phyloP scores from a whole-genome alignment of 2,888 invertebrate species.

The Chesias legatella region DNA sequence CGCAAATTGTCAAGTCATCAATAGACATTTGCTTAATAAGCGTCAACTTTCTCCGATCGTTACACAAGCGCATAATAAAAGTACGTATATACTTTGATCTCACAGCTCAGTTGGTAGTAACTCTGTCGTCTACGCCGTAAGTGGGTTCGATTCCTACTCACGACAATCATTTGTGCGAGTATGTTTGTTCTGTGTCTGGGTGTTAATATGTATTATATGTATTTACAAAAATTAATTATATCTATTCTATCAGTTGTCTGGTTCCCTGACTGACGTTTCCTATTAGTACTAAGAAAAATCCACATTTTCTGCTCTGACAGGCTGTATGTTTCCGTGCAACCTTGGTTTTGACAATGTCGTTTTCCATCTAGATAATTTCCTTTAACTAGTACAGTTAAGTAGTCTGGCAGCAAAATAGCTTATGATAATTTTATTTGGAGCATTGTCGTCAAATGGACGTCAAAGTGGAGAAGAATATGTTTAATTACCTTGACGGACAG shows the following conservation, averaged over 20 bases:
- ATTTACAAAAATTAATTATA: too few species aligned
- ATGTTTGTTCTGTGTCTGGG: too few species aligned
- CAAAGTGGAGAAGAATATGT: too few species aligned
- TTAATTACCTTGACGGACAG: neutral
- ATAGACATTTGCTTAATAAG: constrained; percentile 23
- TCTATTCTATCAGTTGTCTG: too few species aligned
- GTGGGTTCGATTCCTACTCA: constrained; percentile 65
- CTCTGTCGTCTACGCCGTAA: too few species aligned
- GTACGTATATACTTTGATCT: constrained; percentile 56
- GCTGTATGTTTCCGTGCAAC: constrained; percentile 33
- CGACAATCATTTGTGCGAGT: too few species aligned
- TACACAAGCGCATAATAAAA: constrained; percentile 38
- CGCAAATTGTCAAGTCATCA: constrained; percentile 30
- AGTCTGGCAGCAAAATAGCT: constrained; percentile 2
- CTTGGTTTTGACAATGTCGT: constrained; percentile 63
- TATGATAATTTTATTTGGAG: too few species aligned
- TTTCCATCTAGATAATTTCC: constrained; percentile 40
- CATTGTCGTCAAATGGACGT: too few species aligned
- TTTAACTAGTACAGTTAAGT: too few species aligned
- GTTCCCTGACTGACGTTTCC: constrained; percentile 67
- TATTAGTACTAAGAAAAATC: constrained; percentile 42
- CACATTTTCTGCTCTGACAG: constrained; percentile 18
- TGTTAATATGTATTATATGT: too few species aligned
- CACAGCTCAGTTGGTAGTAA: too few species aligned
- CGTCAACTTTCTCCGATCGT: constrained; percentile 30